Evolutionary conservation across 2,113 vertebrate genomes (phyloP).

Genomic region (Clupea harengus): DNA sequence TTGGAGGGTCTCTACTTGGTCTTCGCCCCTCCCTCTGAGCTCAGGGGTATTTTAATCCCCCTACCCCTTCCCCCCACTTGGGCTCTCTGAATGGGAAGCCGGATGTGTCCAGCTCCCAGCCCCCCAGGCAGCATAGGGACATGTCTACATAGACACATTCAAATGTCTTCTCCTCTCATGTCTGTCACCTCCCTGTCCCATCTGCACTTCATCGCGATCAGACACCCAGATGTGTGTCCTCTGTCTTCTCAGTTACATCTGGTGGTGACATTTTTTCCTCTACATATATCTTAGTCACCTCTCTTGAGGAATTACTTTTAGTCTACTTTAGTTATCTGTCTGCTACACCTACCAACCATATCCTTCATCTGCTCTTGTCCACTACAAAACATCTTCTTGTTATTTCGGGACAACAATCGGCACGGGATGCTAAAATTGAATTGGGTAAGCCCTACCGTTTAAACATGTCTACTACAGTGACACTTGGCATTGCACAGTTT

Average conservation of each 20-base stretch:
- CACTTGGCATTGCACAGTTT: neutral
- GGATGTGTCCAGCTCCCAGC: neutral
- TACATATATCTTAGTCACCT: too few relatives aligned
- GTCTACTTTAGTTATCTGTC: too few relatives aligned
- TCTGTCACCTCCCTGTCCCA: neutral
- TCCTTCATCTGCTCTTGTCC: neutral
- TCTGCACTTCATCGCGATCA: too few relatives aligned
- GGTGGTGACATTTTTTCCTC: too few relatives aligned
- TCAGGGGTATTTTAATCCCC: slow-evolving; percentile 17
- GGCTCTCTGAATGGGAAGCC: neutral
- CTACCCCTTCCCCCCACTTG: neutral
- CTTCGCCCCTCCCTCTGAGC: neutral
- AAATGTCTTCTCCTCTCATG: neutral
- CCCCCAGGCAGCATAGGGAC: neutral
- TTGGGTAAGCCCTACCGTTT: neutral
- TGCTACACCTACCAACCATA: neutral
- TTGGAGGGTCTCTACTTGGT: neutral
- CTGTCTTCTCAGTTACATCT: too few relatives aligned
- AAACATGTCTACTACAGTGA: neutral
- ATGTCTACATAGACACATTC: neutral
- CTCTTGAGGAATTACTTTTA: too few relatives aligned
- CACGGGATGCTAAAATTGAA: neutral
- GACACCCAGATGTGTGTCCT: too few relatives aligned
- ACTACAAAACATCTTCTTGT: too few relatives aligned
- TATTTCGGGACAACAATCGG: neutral